phyloP scores from a whole-genome alignment of 2,113 vertebrate genomes.

The Maccullochella peelii region DNA sequence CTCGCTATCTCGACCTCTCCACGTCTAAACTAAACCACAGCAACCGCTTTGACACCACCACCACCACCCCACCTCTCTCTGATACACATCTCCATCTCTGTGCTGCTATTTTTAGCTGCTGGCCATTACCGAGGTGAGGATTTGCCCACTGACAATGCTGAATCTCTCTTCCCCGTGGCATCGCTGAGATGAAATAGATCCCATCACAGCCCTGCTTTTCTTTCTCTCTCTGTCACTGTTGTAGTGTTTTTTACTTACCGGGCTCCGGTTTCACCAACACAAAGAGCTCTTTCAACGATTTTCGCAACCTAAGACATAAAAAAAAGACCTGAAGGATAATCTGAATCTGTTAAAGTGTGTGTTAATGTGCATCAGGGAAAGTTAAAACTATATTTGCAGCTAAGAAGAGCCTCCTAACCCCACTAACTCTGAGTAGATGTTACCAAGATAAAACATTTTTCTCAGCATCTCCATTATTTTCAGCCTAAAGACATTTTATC shows the following conservation, averaged over 20 bases:
- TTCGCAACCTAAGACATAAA: slow-evolving; percentile 10
- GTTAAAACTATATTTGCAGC: background rate
- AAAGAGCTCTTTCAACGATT: slow-evolving; percentile 27
- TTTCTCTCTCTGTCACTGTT: slow-evolving; percentile 19
- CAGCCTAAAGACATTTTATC: background rate
- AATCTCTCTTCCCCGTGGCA: slow-evolving; percentile 37
- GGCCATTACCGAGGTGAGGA: slow-evolving; percentile 64
- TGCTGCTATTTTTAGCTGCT: slow-evolving; percentile 70
- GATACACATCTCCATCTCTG: slow-evolving; percentile 55
- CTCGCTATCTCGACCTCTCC: slow-evolving; percentile 31
- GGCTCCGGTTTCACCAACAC: slow-evolving; percentile 13
- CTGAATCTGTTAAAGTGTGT: slow-evolving; percentile 1
- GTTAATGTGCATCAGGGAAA: background rate
- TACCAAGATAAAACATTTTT: background rate
- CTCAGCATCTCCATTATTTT: background rate
- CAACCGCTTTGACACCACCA: background rate
- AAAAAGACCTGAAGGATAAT: slow-evolving; percentile 2
- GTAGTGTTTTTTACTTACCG: slow-evolving; percentile 8
- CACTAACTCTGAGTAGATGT: background rate
- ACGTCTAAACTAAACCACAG: slow-evolving; percentile 24
- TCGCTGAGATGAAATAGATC: slow-evolving; percentile 36
- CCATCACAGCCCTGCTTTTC: slow-evolving; percentile 31
- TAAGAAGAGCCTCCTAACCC: background rate
- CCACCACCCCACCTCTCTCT: slow-evolving; percentile 14
- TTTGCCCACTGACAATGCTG: slow-evolving; percentile 33